These are phyloP conservation scores for Agrochola circellaris DNA, from an alignment of 2,888 invertebrate species.

Conservation along the genomic window DNA sequence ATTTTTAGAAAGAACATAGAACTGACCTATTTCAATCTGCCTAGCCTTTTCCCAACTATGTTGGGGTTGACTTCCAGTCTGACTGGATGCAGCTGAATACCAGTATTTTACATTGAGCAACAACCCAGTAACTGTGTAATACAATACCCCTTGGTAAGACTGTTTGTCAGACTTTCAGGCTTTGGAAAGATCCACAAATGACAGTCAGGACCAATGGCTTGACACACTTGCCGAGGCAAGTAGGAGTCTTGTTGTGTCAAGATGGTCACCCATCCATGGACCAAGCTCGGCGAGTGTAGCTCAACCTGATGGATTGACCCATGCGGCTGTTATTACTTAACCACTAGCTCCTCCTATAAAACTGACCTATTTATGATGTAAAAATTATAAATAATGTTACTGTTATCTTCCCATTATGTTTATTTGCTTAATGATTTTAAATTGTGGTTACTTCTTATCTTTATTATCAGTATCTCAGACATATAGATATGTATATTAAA, in stretches of 20 bases:
- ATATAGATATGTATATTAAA: slow-evolving; percentile 16
- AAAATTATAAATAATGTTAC: slow-evolving; percentile 26
- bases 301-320: no score
- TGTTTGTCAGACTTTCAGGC: no score
- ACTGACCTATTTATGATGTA: slow-evolving; percentile 33
- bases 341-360: background rate
- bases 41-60: background rate
- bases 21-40: slow-evolving; percentile 28
- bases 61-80: background rate
- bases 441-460: slow-evolving; percentile 34
- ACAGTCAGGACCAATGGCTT: no score
- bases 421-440: slow-evolving; percentile 39
- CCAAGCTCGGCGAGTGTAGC: no score
- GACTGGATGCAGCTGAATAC: background rate
- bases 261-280: no score
- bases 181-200: no score
- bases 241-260: no score
- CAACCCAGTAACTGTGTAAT: background rate
- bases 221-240: no score
- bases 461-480: slow-evolving; percentile 11
- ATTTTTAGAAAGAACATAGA: background rate
- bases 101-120: background rate
- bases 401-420: slow-evolving; percentile 33
- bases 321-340: no score
- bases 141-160: no score